Conservation (phyloP, 2,797 vertebrate species). For the Potorous gilbertii region DNA sequence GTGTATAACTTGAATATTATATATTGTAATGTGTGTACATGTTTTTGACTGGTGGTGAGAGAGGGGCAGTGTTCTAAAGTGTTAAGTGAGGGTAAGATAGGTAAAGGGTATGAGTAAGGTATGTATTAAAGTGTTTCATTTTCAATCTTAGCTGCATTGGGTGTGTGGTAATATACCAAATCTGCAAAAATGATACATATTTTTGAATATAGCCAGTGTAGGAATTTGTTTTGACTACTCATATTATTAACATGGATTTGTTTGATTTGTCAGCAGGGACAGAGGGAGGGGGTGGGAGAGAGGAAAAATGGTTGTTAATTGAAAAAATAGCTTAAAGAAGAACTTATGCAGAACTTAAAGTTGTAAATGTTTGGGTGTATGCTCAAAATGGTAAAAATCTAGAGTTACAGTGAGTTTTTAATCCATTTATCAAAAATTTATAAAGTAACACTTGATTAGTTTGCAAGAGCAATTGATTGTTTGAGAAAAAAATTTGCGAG, state of each 20-base stretch:
- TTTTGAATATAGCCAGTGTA: neutral
- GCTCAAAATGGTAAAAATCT: neutral
- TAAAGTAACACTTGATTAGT: neutral
- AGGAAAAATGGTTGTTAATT: neutral
- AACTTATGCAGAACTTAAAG: neutral
- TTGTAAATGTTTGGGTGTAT: neutral
- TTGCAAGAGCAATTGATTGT: neutral
- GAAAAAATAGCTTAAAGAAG: neutral
- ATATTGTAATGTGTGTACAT: neutral
- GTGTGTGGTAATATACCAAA: neutral
- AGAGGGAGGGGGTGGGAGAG: neutral
- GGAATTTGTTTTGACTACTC: neutral
- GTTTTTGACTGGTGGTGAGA: neutral
- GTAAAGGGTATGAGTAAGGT: neutral
- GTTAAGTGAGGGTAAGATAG: neutral
- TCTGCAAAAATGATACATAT: neutral
- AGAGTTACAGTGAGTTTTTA: neutral
- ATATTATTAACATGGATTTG: neutral
- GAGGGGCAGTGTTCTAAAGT: neutral
- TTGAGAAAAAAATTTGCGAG: neutral
- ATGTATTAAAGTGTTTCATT: neutral
- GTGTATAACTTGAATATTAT: neutral
- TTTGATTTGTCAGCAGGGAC: neutral
- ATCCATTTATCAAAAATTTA: neutral
- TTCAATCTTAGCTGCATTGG: neutral